Evolutionary conservation across 2,113 vertebrate genomes (phyloP).

Genomic region (Delphinapterus leucas): DNA sequence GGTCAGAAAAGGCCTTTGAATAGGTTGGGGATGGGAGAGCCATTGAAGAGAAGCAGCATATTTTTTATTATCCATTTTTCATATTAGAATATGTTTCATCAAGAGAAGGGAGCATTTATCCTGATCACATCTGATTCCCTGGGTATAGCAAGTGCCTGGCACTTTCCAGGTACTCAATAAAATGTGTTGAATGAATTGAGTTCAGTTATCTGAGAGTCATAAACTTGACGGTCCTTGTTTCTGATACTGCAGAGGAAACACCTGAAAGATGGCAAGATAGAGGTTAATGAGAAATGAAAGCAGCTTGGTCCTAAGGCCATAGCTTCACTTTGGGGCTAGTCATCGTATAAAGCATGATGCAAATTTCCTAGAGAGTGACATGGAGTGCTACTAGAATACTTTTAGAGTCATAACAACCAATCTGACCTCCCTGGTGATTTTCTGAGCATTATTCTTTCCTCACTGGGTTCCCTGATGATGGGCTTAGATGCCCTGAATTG

Average conservation of each 20-base stretch:
- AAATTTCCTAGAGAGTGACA: background rate
- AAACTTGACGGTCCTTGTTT: background rate
- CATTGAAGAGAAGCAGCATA: background rate
- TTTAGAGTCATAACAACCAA: background rate
- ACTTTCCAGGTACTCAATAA: background rate
- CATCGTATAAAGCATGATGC: background rate
- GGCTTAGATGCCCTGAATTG: background rate
- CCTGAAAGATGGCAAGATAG: background rate
- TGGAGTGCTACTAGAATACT: background rate
- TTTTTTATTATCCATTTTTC: background rate
- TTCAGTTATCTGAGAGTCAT: background rate
- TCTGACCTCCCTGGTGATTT: background rate
- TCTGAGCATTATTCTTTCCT: slow-evolving; percentile 1
- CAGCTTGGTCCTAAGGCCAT: background rate
- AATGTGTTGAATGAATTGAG: background rate
- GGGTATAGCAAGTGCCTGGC: background rate
- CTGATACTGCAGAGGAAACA: background rate
- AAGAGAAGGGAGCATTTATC: background rate
- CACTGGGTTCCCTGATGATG: background rate
- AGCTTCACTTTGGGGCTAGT: background rate
- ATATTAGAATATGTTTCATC: background rate
- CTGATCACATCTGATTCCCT: background rate
- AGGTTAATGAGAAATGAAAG: background rate
- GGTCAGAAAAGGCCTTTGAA: background rate
- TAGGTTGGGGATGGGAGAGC: background rate